Percentiles rank a stretch among this genome's conserved stretches.
Conservation (phyloP, 2,113 vertebrate genomes). For the Furnarius figulus region DNA sequence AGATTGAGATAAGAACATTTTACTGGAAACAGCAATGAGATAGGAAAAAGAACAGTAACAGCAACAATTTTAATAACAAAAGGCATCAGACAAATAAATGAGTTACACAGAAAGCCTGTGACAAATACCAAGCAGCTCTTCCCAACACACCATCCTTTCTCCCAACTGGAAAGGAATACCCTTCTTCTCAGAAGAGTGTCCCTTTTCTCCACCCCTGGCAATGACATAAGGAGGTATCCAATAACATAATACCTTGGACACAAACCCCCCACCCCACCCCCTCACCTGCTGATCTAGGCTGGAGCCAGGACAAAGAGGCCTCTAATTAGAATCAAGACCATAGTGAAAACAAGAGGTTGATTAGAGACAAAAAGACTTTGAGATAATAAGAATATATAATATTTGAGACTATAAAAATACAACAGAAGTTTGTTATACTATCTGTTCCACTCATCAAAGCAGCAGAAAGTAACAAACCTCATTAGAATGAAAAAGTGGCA, state of each 20-base stretch:
- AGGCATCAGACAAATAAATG: neutral
- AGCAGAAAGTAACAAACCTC: neutral
- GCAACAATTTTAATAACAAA: neutral
- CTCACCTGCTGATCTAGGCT: neutral
- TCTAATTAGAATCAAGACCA: neutral
- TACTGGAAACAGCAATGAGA: neutral
- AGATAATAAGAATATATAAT: neutral
- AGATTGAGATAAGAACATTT: neutral
- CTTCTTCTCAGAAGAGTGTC: neutral
- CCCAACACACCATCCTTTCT: neutral
- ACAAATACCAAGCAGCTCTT: fast-evolving
- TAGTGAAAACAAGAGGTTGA: neutral
- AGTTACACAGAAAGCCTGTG: neutral
- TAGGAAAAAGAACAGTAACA: neutral
- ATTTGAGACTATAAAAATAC: neutral
- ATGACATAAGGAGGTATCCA: neutral
- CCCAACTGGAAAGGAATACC: fast-evolving
- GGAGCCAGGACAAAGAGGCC: neutral
- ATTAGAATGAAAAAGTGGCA: neutral
- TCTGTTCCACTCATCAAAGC: neutral
- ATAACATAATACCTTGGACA: neutral
- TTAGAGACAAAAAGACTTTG: neutral
- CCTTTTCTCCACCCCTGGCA: neutral
- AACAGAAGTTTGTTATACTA: neutral
- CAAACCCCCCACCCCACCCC: too few relatives aligned